These are phyloP conservation scores for Progne subis DNA, from an alignment of 2,113 vertebrate species.

Conservation along the genomic window DNA sequence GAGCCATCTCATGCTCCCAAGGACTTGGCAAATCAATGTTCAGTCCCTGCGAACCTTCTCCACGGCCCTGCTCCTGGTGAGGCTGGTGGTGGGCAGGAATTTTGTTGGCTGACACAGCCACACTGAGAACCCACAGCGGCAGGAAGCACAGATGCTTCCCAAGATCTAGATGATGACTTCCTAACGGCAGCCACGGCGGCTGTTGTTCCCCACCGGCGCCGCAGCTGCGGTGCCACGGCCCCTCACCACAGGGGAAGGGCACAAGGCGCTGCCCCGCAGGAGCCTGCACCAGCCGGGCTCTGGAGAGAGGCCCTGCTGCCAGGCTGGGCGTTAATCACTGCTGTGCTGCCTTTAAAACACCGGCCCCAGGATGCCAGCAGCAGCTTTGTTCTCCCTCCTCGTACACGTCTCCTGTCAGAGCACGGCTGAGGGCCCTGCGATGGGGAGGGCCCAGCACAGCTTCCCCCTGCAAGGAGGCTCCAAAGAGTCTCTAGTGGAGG, in stretches of 20 bases:
- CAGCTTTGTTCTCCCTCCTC: background rate
- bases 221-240: accelerated
- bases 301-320: background rate
- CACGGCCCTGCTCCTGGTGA: background rate
- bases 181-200: background rate
- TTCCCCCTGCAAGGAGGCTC: background rate
- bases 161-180: background rate
- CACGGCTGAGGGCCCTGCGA: accelerated
- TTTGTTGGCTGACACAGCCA: background rate
- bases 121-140: background rate
- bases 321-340: background rate
- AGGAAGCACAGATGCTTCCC: constrained; percentile 46
- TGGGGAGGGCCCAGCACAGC: background rate
- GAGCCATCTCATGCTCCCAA: background rate
- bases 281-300: accelerated
- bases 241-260: background rate
- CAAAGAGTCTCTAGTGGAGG: background rate
- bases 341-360: background rate
- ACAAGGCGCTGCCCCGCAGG: background rate
- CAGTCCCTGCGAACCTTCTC: accelerated
- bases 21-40: background rate
- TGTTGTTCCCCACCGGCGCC: accelerated
- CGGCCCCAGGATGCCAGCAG: background rate
- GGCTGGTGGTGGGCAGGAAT: background rate
- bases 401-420: accelerated